These are phyloP conservation scores for Cyclura pinguis DNA, from an alignment of 2,797 vertebrate genomes.

Conservation along the genomic window DNA sequence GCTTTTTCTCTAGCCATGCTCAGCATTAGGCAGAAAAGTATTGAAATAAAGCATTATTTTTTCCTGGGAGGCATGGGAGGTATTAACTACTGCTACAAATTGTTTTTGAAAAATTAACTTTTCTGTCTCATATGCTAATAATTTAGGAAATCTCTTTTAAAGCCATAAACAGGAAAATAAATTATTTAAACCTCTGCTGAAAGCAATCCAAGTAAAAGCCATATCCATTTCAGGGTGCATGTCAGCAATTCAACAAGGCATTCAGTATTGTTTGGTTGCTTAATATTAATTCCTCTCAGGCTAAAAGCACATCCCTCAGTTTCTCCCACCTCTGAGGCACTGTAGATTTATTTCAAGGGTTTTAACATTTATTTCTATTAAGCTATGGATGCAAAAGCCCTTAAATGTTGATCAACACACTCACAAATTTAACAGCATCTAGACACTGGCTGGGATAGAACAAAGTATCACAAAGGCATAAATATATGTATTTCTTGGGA, in stretches of 20 bases:
- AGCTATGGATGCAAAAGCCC: background rate
- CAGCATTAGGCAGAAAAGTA: conserved; percentile 43
- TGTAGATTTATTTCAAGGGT: background rate
- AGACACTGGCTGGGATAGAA: background rate
- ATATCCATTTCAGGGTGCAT: conserved; percentile 28
- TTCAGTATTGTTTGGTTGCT: conserved; percentile 16
- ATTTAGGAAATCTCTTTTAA: conserved; percentile 61
- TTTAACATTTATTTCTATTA: background rate
- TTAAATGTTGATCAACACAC: background rate
- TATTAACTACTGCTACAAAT: conserved; percentile 61
- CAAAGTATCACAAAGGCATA: no score
- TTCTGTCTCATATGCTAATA: conserved; percentile 58
- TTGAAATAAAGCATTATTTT: conserved; percentile 57
- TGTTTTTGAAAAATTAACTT: conserved; percentile 65
- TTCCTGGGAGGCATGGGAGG: conserved; percentile 55
- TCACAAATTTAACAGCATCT: background rate
- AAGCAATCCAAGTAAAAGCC: conserved; percentile 31
- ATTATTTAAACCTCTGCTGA: conserved; percentile 47
- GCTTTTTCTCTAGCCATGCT: background rate
- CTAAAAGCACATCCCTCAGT: background rate
- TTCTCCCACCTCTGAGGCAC: background rate
- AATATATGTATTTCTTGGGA: no score
- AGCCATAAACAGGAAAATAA: conserved; percentile 52
- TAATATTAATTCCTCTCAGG: background rate
- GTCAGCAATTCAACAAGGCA: background rate